A percentile compares a stretch with the other conserved stretches of the same genome.
These are phyloP conservation scores for Netelia fuscicornis DNA, from an alignment of 2,888 invertebrate species.

Conservation along the genomic window DNA sequence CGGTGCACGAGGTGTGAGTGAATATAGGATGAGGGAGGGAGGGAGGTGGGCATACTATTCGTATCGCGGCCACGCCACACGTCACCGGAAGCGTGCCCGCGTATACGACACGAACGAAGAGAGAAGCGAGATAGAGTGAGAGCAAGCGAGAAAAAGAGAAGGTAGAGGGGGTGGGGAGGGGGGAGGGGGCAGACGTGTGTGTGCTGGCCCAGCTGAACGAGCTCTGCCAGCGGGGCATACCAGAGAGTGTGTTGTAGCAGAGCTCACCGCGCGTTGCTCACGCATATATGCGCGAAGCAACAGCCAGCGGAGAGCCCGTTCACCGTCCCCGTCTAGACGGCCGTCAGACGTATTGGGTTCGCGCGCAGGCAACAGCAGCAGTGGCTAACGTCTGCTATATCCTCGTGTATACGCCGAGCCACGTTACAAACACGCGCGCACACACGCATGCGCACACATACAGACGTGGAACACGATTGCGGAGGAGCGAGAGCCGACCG, in stretches of 20 bases:
- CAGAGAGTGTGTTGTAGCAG: conserved; percentile 26
- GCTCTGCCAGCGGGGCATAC: conserved; percentile 21
- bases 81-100: conserved; percentile 42
- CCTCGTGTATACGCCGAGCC: conserved; percentile 50
- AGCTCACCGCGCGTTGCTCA: conserved; percentile 26
- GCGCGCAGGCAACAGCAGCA: conserved; percentile 78
- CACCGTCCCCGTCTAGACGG: conserved; percentile 81
- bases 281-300: conserved; percentile 40
- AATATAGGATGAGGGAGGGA: not conserved
- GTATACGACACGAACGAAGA: not conserved
- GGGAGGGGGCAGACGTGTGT: not conserved
- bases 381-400: conserved; percentile 59
- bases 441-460: conserved; percentile 34
- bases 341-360: conserved; percentile 83
- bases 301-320: conserved; percentile 54
- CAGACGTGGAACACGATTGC: not conserved
- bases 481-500: conserved; percentile 31
- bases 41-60: conserved; percentile 15
- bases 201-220: conserved; percentile 47
- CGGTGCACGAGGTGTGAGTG: not conserved
- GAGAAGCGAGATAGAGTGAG: conserved; percentile 12
- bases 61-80: conserved; percentile 31
- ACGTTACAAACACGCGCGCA: conserved; percentile 36
- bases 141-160: not conserved
- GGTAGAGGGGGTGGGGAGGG: not conserved